These are phyloP conservation scores for Nomia melanderi DNA, from an alignment of 1,140 invertebrate genomes.

Conservation along the genomic window DNA sequence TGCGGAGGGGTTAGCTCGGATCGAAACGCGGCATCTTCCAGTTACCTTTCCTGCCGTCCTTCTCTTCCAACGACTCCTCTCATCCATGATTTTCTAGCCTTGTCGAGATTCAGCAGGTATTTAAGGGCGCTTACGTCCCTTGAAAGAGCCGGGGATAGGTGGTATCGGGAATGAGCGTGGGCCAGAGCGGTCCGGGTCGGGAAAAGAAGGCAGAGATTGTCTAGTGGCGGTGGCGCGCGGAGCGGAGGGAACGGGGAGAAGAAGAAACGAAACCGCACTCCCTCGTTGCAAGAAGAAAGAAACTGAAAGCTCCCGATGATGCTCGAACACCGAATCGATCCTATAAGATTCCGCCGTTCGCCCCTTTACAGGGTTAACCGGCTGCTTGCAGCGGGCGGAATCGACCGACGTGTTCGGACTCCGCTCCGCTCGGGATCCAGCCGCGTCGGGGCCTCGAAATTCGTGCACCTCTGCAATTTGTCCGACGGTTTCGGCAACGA, in stretches of 20 bases:
- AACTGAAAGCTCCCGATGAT: constrained; percentile 61
- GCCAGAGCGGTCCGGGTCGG: background rate
- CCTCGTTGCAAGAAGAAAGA: constrained; percentile 32
- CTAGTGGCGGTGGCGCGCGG: background rate
- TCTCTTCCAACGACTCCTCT: constrained; percentile 41
- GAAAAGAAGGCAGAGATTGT: constrained; percentile 24
- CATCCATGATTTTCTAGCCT: constrained; percentile 45
- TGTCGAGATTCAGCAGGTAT: constrained; percentile 59
- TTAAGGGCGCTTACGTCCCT: constrained; percentile 60
- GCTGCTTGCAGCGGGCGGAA: constrained; percentile 36
- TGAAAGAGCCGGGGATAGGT: constrained; percentile 25
- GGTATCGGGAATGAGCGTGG: constrained; percentile 53
- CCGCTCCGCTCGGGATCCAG: constrained; percentile 22
- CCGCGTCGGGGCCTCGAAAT: constrained; percentile 13
- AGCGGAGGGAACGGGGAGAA: background rate
- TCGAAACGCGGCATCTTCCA: constrained; percentile 42
- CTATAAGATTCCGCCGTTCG: constrained; percentile 55
- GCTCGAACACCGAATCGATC: constrained; percentile 65
- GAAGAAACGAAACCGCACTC: background rate
- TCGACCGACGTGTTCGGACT: constrained; percentile 57
- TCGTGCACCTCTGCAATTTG: constrained; percentile 36
- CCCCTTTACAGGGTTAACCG: constrained; percentile 54
- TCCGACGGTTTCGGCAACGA: constrained; percentile 42
- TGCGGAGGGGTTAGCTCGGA: background rate
- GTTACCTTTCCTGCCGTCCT: constrained; percentile 15